Percentiles rank a stretch among this genome's conserved stretches.
phyloP scores from a whole-genome alignment of 2,113 vertebrate genomes.

The Indri indri region DNA sequence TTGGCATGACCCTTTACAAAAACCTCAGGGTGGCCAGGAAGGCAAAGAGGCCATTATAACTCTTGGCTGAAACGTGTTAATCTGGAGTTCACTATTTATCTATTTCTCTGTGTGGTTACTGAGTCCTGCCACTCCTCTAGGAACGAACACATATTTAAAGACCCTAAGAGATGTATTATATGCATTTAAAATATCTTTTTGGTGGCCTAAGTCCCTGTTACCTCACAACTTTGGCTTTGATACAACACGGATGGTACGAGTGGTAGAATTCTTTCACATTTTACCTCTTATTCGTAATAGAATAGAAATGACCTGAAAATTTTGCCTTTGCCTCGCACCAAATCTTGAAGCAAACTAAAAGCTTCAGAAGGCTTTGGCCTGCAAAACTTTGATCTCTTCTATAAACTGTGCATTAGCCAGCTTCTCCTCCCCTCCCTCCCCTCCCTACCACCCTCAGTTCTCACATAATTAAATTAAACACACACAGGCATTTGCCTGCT shows the following conservation, averaged over 20 bases:
- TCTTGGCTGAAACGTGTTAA: neutral
- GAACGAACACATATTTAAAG: neutral
- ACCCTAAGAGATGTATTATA: neutral
- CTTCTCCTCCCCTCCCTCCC: neutral
- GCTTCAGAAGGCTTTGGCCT: neutral
- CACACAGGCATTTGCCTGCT: constrained; percentile 8
- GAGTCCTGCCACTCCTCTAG: neutral
- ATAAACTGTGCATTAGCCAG: neutral
- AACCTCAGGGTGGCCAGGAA: neutral
- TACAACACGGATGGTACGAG: neutral
- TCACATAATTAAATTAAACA: constrained; percentile 21
- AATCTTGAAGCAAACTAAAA: constrained; percentile 23
- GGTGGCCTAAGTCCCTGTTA: neutral
- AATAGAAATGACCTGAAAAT: neutral
- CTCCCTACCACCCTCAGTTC: neutral
- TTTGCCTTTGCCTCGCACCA: neutral
- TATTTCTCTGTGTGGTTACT: neutral
- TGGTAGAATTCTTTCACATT: neutral
- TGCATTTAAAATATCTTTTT: neutral
- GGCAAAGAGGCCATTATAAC: neutral
- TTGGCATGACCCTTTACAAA: neutral
- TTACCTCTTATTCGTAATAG: neutral
- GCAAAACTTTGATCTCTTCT: constrained; percentile 7
- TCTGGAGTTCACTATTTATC: neutral
- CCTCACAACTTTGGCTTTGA: neutral